A percentile compares a stretch with the other conserved stretches of the same genome.
Evolutionary conservation across 2,113 vertebrate species (phyloP).

Genomic region (Dicentrarchus labrax): DNA sequence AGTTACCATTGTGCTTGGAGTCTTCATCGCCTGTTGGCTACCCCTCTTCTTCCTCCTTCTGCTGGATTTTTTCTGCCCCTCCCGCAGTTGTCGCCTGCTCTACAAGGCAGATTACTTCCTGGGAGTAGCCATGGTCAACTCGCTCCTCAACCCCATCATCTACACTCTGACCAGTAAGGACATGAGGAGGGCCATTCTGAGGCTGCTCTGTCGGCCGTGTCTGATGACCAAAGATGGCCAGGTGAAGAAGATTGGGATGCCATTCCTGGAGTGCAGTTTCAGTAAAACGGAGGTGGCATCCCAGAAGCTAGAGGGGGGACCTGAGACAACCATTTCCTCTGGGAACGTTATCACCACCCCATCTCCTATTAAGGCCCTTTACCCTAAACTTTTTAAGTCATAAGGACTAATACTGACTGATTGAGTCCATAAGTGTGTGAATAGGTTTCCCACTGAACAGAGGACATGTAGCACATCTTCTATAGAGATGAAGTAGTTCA

Average conservation of each 20-base stretch:
- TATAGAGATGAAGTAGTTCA: neutral
- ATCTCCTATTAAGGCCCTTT: constrained; percentile 80
- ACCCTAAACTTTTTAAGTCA: constrained; percentile 77
- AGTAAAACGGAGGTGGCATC: constrained; percentile 86
- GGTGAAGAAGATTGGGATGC: constrained; percentile 83
- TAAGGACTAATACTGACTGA: constrained; percentile 56
- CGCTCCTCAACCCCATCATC: constrained; percentile 92
- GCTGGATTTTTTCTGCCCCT: constrained; percentile 88
- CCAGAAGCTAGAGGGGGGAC: constrained; percentile 81
- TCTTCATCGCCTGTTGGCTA: constrained; percentile 91
- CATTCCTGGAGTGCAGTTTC: constrained; percentile 87
- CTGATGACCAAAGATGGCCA: constrained; percentile 77
- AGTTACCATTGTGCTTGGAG: constrained; percentile 89
- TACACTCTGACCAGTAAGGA: constrained; percentile 92
- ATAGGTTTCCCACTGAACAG: constrained; percentile 44
- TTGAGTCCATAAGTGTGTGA: constrained; percentile 23
- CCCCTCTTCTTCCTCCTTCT: constrained; percentile 91
- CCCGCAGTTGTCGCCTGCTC: constrained; percentile 81
- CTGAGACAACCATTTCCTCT: constrained; percentile 85
- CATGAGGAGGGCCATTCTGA: constrained; percentile 89
- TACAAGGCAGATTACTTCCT: constrained; percentile 91
- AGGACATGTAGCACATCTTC: constrained; percentile 47
- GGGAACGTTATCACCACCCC: constrained; percentile 80
- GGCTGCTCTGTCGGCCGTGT: constrained; percentile 86
- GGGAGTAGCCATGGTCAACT: constrained; percentile 92